These are phyloP conservation scores for Drosophila ustulata DNA, from an alignment of 2,888 invertebrate species.

Conservation along the genomic window DNA sequence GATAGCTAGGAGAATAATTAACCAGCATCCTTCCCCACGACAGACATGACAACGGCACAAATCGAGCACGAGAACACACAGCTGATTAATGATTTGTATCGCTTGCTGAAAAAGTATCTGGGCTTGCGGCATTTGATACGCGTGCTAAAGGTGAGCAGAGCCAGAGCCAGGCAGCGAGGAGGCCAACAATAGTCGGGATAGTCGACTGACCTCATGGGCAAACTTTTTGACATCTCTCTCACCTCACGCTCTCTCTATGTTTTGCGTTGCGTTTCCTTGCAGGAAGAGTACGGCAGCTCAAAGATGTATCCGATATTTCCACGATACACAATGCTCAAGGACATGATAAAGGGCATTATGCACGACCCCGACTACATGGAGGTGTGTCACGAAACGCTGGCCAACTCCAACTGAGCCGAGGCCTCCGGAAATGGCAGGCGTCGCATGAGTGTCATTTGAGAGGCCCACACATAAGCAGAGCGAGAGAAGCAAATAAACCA, in stretches of 20 bases:
- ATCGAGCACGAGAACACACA: constrained; percentile 97
- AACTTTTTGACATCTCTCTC: constrained; percentile 28
- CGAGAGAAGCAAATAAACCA: constrained; percentile 23
- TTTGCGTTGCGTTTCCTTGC: constrained; percentile 57
- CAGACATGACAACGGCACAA: constrained; percentile 96
- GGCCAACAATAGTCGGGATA: constrained; percentile 3
- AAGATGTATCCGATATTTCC: constrained; percentile 97
- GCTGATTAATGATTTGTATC: constrained; percentile 96
- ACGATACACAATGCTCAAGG: constrained; percentile 97
- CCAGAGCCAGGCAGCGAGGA: not conserved
- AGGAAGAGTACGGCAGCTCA: constrained; percentile 95
- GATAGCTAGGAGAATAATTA: constrained; percentile 28
- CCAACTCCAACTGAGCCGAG: constrained; percentile 86
- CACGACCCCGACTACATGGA: constrained; percentile 99
- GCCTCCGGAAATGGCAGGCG: constrained; percentile 77
- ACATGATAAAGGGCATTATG: constrained; percentile 98
- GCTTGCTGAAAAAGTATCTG: constrained; percentile 95
- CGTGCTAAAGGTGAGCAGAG: constrained; percentile 91
- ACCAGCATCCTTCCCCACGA: constrained; percentile 16
- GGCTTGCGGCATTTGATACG: constrained; percentile 95
- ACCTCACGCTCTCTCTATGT: constrained; percentile 16
- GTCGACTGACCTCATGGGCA: constrained; percentile 11
- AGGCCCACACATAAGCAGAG: constrained; percentile 45
- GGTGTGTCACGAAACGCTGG: constrained; percentile 94
- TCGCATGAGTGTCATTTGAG: constrained; percentile 79